Evolutionary conservation across 2,888 invertebrate species (phyloP), one percentile per base, ranked within the genome.

Genomic region (Hirtodrosophila alboralis): DNA sequence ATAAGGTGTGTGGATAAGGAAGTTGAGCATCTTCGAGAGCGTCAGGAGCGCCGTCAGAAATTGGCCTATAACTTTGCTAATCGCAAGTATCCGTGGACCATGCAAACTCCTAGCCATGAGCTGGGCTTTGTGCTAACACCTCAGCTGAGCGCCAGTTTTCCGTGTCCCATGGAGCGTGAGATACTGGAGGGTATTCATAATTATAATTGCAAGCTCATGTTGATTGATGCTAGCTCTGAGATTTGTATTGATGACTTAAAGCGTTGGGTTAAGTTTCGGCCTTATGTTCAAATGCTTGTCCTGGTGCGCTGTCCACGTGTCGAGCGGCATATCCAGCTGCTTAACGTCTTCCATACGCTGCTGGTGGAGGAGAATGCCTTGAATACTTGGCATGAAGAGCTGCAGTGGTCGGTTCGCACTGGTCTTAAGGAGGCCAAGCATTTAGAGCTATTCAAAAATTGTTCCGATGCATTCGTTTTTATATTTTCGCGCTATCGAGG

Each of bases 211-310:
- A 69, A 77, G 28, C 41, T 89, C 6, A 77, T 89, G 63, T 37
- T 88, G 7, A 77, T 88, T 34, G 87, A 88, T 69, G 75, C 80
- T 0, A 74, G 75, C 31, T 23, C 21, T 1, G 76, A 75, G 3
- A 53, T 88, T 14, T 58, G 70, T 18, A 48, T 69, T 7, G 54
- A 69, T 0, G 74, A 84, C 14, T 62, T 89, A 6, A 41, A 72
- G 8, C 70, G 87, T n/a, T 88, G 88, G 88, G 41, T 78, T 0
- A 89, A 88, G 40, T 88, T 87, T 34, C 68, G 81, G 1, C 64
- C 72, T 0, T 89, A 80, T 48, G 70, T 68, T 2, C 73, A 77
- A 33, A 64, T 89, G 30, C 31, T 88, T 9, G 78, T 61, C 0
- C 26, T 85, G 7, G 75, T 86, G 4, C 89, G 87, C 7, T 78